Evolutionary conservation across 1,140 invertebrate genomes (phyloP).

Genomic region (Ditylenchus dipsaci): DNA sequence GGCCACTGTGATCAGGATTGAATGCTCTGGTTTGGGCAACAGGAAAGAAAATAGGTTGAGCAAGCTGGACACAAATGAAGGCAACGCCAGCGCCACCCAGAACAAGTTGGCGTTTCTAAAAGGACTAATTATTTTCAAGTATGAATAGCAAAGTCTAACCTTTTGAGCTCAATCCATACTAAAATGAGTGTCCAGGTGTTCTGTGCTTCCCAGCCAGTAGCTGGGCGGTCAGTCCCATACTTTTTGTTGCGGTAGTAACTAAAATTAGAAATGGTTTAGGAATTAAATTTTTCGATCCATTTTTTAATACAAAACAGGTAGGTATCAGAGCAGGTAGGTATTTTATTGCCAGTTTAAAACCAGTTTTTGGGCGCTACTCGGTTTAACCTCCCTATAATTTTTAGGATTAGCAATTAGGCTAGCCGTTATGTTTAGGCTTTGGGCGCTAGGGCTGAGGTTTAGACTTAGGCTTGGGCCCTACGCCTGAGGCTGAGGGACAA

Average conservation of each 20-base stretch:
- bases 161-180: conserved; percentile 12
- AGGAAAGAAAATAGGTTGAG: conserved; percentile 42
- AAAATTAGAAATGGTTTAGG: no score
- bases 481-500: no score
- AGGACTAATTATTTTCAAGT: not conserved
- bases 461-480: no score
- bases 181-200: conserved; percentile 29
- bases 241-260: conserved; percentile 28
- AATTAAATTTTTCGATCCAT: no score
- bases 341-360: no score
- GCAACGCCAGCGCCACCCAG: conserved; percentile 26
- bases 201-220: conserved; percentile 23
- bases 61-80: conserved; percentile 24
- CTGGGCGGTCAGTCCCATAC: conserved; percentile 23
- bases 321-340: no score
- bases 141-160: not conserved
- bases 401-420: no score
- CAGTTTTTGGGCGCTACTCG: no score
- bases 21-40: conserved; percentile 26
- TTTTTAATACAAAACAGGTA: no score
- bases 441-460: no score
- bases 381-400: no score
- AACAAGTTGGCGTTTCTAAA: conserved; percentile 32
- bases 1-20: conserved; percentile 26
- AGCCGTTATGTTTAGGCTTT: no score